A percentile compares a stretch with the other conserved stretches of the same genome.
These are phyloP conservation scores for Petrocephalus sullivani DNA, from an alignment of 2,797 vertebrate genomes.

Conservation along the genomic window DNA sequence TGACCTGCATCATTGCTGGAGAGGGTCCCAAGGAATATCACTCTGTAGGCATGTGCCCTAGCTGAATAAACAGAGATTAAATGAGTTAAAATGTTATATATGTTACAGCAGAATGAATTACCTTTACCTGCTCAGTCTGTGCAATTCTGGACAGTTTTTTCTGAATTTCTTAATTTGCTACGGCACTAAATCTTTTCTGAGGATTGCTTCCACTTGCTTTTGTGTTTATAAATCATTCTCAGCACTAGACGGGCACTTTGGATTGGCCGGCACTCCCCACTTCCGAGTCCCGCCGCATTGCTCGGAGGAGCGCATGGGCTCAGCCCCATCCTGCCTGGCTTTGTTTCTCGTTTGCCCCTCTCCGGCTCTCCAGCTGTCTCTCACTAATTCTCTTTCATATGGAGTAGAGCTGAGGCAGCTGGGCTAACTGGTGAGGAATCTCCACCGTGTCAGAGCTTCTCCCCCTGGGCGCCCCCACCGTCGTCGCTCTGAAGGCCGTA, in stretches of 20 bases:
- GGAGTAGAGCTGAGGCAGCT: not conserved
- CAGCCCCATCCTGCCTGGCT: not conserved
- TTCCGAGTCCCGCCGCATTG: not conserved
- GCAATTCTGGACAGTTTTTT: not conserved
- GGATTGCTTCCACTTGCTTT: not conserved
- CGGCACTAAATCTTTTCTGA: not conserved
- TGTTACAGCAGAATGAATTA: not conserved
- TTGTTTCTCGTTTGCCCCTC: not conserved
- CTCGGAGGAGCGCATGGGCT: not conserved
- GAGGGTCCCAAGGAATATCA: not conserved
- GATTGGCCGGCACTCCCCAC: not conserved
- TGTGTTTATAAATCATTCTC: not conserved
- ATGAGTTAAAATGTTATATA: not conserved
- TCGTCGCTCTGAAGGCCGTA: not conserved
- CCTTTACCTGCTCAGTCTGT: not conserved
- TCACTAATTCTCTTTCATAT: slow-evolving; percentile 1
- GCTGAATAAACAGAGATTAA: not conserved
- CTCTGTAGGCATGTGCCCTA: not conserved
- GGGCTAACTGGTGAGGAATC: not conserved
- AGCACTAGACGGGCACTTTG: not conserved
- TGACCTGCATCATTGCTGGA: not conserved
- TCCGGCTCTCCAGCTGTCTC: not conserved
- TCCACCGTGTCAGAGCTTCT: not conserved
- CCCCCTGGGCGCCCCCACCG: not conserved
- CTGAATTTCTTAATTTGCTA: not conserved